Conservation (phyloP, 2,888 invertebrate species). For the Yponomeuta sedellus region DNA sequence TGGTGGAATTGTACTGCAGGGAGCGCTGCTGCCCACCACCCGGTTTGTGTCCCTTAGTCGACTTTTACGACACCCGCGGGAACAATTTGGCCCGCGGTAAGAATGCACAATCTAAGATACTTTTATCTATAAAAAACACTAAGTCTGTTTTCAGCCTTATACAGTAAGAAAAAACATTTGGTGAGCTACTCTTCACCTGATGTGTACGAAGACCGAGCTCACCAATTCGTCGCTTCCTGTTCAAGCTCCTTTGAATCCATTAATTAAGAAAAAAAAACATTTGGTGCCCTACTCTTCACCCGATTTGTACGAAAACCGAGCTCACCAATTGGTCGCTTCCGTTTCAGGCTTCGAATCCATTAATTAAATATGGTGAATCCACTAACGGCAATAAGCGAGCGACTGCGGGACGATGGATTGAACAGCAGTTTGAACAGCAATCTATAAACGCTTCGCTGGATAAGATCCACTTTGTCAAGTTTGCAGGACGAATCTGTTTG, state of each 20-base stretch:
- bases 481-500: not conserved
- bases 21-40: too few relatives aligned
- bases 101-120: too few relatives aligned
- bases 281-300: not conserved
- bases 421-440: not conserved
- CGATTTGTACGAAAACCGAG: not conserved
- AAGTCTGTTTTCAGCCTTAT: not conserved
- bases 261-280: too few relatives aligned
- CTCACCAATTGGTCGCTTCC: not conserved
- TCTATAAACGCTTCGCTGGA: not conserved
- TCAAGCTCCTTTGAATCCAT: not conserved
- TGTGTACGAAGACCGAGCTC: too few relatives aligned
- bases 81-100: too few relatives aligned
- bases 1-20: too few relatives aligned
- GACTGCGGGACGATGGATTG: not conserved
- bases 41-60: too few relatives aligned
- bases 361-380: constrained; percentile 3
- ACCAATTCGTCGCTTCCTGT: too few relatives aligned
- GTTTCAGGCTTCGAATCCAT: not conserved
- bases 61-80: too few relatives aligned
- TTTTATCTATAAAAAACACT: too few relatives aligned
- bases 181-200: too few relatives aligned
- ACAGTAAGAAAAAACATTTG: too few relatives aligned
- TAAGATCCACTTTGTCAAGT: not conserved
- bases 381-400: not conserved